Percentiles rank a stretch among this genome's conserved stretches.
These are phyloP conservation scores for Rhopilema esculentum DNA, from an alignment of 30 jellyfish, hydroid and myxozoan genomes.

Conservation along the genomic window DNA sequence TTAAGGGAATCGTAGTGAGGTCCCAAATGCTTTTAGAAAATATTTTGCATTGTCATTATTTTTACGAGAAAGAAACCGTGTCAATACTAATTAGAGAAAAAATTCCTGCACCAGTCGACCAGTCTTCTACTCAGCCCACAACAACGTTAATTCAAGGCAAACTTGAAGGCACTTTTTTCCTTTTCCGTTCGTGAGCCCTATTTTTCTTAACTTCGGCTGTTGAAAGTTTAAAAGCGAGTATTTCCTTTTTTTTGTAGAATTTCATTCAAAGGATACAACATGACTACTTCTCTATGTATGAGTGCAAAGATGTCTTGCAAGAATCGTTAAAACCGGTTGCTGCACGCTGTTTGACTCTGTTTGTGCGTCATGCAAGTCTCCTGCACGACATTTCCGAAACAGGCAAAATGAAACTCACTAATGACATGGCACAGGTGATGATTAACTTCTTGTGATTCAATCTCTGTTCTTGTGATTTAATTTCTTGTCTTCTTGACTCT, in stretches of 20 bases:
- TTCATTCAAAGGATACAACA: constrained; percentile 77
- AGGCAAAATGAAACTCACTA: constrained; percentile 88
- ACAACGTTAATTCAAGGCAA: too few relatives aligned
- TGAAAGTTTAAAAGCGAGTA: too few relatives aligned
- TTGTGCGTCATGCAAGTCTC: constrained; percentile 86
- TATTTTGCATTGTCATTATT: too few relatives aligned
- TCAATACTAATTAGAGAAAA: too few relatives aligned
- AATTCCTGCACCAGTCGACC: too few relatives aligned
- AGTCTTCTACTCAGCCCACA: too few relatives aligned
- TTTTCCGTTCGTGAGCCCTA: too few relatives aligned
- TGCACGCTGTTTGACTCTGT: constrained; percentile 75
- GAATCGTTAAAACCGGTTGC: constrained; percentile 72
- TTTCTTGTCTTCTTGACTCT: background rate
- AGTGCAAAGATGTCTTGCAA: constrained; percentile 69
- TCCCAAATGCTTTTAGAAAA: too few relatives aligned
- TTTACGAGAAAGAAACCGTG: too few relatives aligned
- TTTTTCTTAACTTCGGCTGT: too few relatives aligned
- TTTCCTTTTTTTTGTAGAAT: constrained; percentile 47
- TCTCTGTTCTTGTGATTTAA: background rate
- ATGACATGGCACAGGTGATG: constrained; percentile 90
- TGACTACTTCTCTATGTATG: constrained; percentile 84
- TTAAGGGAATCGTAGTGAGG: too few relatives aligned
- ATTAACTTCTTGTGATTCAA: background rate
- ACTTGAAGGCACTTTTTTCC: too few relatives aligned
- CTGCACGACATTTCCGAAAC: constrained; percentile 82